Conservation (phyloP, 2,888 invertebrate species). For the Julus scanicus region DNA sequence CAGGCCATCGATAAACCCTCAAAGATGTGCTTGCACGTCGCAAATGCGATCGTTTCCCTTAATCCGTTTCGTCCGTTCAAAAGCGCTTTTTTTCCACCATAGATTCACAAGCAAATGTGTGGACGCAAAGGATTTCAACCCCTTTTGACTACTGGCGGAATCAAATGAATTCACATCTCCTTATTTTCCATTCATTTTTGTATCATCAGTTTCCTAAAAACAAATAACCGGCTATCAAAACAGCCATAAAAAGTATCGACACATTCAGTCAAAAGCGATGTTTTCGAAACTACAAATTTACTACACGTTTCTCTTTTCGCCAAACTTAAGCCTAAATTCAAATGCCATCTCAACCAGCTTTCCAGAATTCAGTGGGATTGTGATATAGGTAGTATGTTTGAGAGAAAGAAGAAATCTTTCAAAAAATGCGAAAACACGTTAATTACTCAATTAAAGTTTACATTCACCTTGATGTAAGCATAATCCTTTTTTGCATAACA, state of each 20-base stretch:
- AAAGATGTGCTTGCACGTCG: neutral
- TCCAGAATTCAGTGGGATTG: neutral
- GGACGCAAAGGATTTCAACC: neutral
- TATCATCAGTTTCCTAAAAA: neutral
- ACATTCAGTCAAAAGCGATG: neutral
- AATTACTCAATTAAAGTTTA: no score
- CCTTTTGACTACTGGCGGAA: neutral
- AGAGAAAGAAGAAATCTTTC: neutral
- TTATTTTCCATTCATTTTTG: neutral
- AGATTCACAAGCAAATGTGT: neutral
- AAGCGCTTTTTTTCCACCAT: neutral
- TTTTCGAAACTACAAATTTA: neutral
- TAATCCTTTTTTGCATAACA: no score
- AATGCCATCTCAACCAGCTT: neutral
- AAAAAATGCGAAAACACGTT: neutral
- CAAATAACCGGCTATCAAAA: conserved; percentile 31
- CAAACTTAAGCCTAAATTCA: neutral
- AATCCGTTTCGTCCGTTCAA: conserved; percentile 4
- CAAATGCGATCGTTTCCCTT: conserved; percentile 15
- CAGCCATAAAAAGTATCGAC: conserved; percentile 19
- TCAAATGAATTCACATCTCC: neutral
- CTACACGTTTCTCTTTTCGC: no score
- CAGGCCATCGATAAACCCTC: conserved; percentile 24
- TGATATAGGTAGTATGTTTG: neutral
- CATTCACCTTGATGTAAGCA: no score